These are phyloP conservation scores for Loriculus beryllinus DNA, from an alignment of 2,797 vertebrate genomes.

Conservation along the genomic window DNA sequence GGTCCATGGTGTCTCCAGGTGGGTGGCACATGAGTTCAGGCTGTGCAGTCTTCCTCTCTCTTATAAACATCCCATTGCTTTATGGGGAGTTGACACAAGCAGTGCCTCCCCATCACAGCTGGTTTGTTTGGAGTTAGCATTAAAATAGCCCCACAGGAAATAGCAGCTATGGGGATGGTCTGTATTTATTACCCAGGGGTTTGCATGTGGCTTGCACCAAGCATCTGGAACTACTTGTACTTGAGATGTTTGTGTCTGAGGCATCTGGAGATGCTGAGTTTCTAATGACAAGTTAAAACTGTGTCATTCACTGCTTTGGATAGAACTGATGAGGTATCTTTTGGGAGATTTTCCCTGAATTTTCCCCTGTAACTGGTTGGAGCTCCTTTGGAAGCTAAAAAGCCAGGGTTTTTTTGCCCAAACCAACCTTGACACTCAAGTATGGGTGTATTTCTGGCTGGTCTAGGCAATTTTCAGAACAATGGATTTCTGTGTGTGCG, in stretches of 20 bases:
- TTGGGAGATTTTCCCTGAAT: not conserved
- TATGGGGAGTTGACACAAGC: not conserved
- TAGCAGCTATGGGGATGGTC: not conserved
- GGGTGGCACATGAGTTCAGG: not conserved
- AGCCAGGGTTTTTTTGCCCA: rapidly evolving
- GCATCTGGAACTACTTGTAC: not conserved
- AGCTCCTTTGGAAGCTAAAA: not conserved
- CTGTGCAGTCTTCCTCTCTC: not conserved
- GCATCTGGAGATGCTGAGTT: not conserved
- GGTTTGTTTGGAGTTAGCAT: not conserved
- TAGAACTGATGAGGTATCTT: not conserved
- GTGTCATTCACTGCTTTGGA: not conserved
- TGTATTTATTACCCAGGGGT: not conserved
- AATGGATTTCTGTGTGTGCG: not conserved
- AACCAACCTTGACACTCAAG: not conserved
- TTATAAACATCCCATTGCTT: not conserved
- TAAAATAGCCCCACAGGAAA: not conserved
- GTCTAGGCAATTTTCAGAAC: not conserved
- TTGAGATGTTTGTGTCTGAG: not conserved
- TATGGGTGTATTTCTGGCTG: not conserved
- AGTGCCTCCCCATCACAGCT: rapidly evolving
- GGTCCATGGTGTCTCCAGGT: not conserved
- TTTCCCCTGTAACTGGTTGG: not conserved
- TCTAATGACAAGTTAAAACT: not conserved
- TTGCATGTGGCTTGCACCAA: not conserved